Conservation (phyloP, 2,797 vertebrate genomes). For the Gallinago stenura region DNA sequence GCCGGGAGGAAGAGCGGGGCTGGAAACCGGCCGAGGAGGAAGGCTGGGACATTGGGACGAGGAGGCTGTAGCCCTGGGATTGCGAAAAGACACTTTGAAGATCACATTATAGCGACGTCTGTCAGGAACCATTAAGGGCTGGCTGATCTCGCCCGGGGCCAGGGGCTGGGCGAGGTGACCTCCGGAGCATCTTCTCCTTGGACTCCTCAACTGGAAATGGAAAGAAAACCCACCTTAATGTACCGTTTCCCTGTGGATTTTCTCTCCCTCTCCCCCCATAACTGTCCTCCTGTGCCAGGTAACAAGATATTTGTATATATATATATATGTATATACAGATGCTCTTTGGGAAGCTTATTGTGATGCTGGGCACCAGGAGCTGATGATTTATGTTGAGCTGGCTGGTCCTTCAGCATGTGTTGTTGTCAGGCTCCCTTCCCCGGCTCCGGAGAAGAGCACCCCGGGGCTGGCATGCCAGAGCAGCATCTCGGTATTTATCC, state of each 20-base stretch:
- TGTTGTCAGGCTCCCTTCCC: constrained; percentile 16
- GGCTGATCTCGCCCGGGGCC: background rate
- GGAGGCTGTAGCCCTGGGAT: background rate
- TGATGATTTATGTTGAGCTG: constrained; percentile 21
- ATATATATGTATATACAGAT: background rate
- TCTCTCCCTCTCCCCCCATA: background rate
- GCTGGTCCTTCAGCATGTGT: constrained; percentile 63
- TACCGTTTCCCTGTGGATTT: background rate
- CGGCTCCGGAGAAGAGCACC: constrained; percentile 9
- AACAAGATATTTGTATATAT: background rate
- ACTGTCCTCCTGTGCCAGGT: background rate
- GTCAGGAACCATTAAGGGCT: constrained; percentile 33
- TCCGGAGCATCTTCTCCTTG: background rate
- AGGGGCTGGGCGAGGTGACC: background rate
- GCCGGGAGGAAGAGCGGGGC: background rate
- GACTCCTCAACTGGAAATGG: background rate
- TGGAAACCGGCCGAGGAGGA: background rate
- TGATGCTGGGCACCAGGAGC: constrained; percentile 9
- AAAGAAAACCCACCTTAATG: background rate
- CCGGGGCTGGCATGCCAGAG: background rate
- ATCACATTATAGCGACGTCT: background rate
- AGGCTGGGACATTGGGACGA: background rate
- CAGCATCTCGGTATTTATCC: constrained; percentile 64
- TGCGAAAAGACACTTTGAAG: background rate
- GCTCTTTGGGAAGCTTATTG: background rate